Evolutionary conservation across 2,888 invertebrate genomes (phyloP).

Genomic region (Drosophila pegasa): DNA sequence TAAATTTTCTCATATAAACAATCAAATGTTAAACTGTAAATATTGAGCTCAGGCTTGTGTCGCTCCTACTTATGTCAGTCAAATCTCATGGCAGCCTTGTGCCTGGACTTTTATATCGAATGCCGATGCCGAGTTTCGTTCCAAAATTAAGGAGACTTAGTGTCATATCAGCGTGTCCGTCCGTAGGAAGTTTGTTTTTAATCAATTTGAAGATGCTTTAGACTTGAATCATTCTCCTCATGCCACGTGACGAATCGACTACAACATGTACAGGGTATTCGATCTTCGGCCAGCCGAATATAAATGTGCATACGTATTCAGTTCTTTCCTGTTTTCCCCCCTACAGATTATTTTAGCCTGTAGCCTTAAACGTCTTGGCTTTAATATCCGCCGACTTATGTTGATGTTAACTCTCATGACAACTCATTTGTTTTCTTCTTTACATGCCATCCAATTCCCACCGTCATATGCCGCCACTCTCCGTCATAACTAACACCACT

Average conservation of each 20-base stretch:
- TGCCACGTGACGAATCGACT: background rate
- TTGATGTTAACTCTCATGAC: conserved; percentile 58
- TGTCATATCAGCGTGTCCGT: background rate
- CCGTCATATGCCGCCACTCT: conserved; percentile 72
- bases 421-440: conserved; percentile 72
- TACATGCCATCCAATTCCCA: conserved; percentile 82
- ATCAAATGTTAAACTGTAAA: background rate
- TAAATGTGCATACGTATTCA: background rate
- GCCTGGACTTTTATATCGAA: background rate
- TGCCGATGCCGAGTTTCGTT: background rate
- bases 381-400: conserved; percentile 30
- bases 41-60: background rate
- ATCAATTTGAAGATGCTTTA: too few species aligned
- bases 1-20: background rate
- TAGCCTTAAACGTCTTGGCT: conserved; percentile 14
- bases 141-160: background rate
- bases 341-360: conserved; percentile 4
- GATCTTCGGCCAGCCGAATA: conserved; percentile 9
- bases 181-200: background rate
- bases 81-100: conserved; percentile 1
- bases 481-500: conserved; percentile 63
- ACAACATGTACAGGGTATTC: background rate
- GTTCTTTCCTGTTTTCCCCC: background rate
- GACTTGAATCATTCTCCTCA: too few species aligned
- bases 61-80: background rate